Evolutionary conservation across 2,888 invertebrate species (phyloP).

Genomic region (Adineta ricciae): DNA sequence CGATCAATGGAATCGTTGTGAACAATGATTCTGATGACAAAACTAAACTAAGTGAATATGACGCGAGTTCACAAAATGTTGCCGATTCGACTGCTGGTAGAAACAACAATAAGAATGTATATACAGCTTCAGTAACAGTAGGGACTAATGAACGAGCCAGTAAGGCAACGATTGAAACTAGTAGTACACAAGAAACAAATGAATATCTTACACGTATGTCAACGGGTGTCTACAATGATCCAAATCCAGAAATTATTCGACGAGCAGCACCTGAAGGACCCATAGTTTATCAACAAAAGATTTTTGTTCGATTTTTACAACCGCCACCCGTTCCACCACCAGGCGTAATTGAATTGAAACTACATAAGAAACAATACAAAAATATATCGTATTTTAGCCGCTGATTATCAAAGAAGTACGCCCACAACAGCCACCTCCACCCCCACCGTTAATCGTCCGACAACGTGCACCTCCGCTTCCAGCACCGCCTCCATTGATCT

Average conservation of each 20-base stretch:
- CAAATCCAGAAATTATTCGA: slow-evolving; percentile 6
- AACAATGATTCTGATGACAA: neutral
- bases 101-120: neutral
- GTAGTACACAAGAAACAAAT: neutral
- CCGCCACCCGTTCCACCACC: slow-evolving; percentile 6
- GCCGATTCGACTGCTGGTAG: neutral
- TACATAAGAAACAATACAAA: neutral
- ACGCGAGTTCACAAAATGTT: neutral
- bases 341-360: neutral
- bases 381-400: neutral
- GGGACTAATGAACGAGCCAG: neutral
- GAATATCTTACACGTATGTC: neutral
- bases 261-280: neutral
- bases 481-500: slow-evolving; percentile 14
- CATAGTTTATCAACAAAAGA: neutral
- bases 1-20: neutral
- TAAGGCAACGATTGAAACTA: neutral
- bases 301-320: slow-evolving; percentile 4
- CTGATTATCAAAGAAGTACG: neutral
- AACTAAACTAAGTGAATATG: neutral
- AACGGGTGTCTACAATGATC: neutral
- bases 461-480: neutral
- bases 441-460: neutral
- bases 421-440: neutral
- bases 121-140: neutral